Base-by-base conservation (phyloP, 2,797 vertebrate genomes). In the Smutsia temminckii region DNA sequence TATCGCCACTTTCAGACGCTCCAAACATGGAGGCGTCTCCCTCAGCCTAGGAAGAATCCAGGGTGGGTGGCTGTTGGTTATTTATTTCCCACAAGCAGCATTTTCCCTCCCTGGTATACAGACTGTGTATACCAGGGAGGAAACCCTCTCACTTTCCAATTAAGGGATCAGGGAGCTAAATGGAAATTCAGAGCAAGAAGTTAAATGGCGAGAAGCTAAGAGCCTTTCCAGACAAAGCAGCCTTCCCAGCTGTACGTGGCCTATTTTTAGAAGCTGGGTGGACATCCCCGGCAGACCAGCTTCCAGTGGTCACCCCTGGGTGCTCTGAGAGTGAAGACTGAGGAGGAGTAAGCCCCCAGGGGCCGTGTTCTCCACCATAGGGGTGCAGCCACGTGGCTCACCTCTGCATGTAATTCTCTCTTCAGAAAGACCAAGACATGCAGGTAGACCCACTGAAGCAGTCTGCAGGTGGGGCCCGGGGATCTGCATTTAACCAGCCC, bases 1-100 rank as follows among this genome's bases (percentile, higher is more conserved):
- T 2, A 1, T 11, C 7, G 0, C n/a, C 51, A 2, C 37, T 12
- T 10, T 6, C 51, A 21, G n/a, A 20, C 61, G 69, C 64, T 63
- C 13, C 53, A 9, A 3, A 40, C 10, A 0, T 18, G 1, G 8
- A 4, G 46, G 23, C 4, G 21, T 21, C 25, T 25, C 20, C 32
- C 40, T 21, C 3, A 9, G 42, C n/a, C 61, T n/a, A 40, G 25
- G 12, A 57, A 29, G 46, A 34, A 27, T 11, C 74, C 37, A 25
- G 21, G 34, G 21, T 3, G 51, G 32, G 0, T 14, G 32, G 14
- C 14, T 10, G 29, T 49, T 46, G 34, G 17, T 46, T 18, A 8
- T 23, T n/a, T 88, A 4, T 49, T n/a, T 23, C 27, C 14, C 17
- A 12, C 2, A 23, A 87, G 40, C 16, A 11, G 0, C 12, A 0